A percentile compares a stretch with the other conserved stretches of the same genome.
Evolutionary conservation across 2,888 invertebrate genomes (phyloP).

Genomic region (Hirtodrosophila trivittata): DNA sequence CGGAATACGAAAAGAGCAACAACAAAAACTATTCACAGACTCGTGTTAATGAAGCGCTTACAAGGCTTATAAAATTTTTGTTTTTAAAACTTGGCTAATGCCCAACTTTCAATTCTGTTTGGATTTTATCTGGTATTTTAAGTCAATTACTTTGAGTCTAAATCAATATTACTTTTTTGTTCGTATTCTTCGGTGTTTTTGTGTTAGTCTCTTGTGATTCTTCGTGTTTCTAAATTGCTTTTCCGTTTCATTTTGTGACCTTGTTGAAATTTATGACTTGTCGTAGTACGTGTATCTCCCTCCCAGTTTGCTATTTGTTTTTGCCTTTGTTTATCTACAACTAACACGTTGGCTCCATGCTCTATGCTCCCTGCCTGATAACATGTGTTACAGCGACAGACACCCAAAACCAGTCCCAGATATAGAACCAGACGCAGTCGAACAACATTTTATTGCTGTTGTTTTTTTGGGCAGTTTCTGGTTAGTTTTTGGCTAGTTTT

Average conservation of each 20-base stretch:
- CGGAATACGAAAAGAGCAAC: not conserved
- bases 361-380: constrained; percentile 41
- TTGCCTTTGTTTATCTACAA: constrained; percentile 63
- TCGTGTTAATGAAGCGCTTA: constrained; percentile 58
- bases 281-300: constrained; percentile 19
- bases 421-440: constrained; percentile 6
- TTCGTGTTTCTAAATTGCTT: constrained; percentile 58
- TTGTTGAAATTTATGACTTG: constrained; percentile 64
- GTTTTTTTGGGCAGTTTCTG: constrained; percentile 12
- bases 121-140: constrained; percentile 5
- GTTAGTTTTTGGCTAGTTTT: constrained; percentile 19
- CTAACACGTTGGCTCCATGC: constrained; percentile 47
- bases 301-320: constrained; percentile 23
- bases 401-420: constrained; percentile 9
- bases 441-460: too few species aligned
- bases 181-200: too few species aligned
- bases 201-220: constrained; percentile 40
- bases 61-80: constrained; percentile 33
- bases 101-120: constrained; percentile 21
- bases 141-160: constrained; percentile 33
- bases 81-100: constrained; percentile 12
- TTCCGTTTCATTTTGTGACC: constrained; percentile 57
- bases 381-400: constrained; percentile 45
- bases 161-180: constrained; percentile 55
- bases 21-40: constrained; percentile 17